A percentile compares a stretch with the other conserved stretches of the same genome.
Conservation (phyloP, 2,888 invertebrate genomes). For the Ethmia dodecea region DNA sequence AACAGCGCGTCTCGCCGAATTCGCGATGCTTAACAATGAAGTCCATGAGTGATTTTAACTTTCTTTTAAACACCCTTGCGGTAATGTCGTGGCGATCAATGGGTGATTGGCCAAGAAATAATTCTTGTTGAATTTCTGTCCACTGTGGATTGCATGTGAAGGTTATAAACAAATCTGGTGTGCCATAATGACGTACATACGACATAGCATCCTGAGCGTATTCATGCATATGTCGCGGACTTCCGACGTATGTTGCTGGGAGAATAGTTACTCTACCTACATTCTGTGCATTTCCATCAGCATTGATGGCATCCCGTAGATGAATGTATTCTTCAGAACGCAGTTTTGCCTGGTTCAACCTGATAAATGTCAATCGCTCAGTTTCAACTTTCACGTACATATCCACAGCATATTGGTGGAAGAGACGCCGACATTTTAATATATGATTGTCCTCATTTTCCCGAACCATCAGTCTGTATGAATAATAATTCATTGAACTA, state of each 20-base stretch:
- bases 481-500: conserved; percentile 20
- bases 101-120: conserved; percentile 19
- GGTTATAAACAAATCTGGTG: no score
- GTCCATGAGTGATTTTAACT: conserved; percentile 19
- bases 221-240: conserved; percentile 18
- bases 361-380: conserved; percentile 14
- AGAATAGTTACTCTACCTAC: conserved; percentile 23
- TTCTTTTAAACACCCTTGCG: conserved; percentile 19
- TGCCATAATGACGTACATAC: conserved; percentile 27
- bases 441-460: conserved; percentile 10
- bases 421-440: conserved; percentile 10
- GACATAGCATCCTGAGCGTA: conserved; percentile 23
- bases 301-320: conserved; percentile 12
- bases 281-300: no score
- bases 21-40: conserved; percentile 17
- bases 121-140: conserved; percentile 20
- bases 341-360: conserved; percentile 10
- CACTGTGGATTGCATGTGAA: conserved; percentile 27
- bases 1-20: conserved; percentile 18
- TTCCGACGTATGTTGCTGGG: conserved; percentile 18
- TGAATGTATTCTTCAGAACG: conserved; percentile 15
- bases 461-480: conserved; percentile 16
- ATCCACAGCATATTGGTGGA: conserved; percentile 12
- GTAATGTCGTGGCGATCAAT: conserved; percentile 29
- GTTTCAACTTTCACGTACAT: no score